phyloP scores from a whole-genome alignment of 2,888 invertebrate genomes.

The Argyresthia goedartella region DNA sequence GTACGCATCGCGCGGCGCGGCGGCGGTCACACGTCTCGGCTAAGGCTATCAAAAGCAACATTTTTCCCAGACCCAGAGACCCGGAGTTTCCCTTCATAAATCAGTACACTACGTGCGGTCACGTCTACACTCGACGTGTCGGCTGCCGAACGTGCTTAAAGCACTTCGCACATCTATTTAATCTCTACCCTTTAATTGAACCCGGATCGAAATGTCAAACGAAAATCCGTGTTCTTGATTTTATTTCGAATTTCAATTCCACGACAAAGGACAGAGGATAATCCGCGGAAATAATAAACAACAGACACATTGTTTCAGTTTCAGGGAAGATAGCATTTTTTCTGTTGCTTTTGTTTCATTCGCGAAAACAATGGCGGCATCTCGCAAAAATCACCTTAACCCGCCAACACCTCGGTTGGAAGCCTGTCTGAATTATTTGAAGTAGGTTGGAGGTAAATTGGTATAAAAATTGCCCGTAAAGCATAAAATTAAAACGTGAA shows the following conservation, averaged over 20 bases:
- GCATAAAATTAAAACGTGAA: slow-evolving; percentile 65
- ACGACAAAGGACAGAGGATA: background rate
- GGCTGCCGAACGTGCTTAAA: slow-evolving; percentile 40
- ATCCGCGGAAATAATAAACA: background rate
- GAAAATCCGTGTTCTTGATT: background rate
- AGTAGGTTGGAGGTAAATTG: slow-evolving; percentile 53
- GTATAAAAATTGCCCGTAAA: slow-evolving; percentile 62
- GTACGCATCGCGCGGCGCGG: background rate
- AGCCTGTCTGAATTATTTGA: slow-evolving; percentile 41
- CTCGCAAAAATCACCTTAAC: slow-evolving; percentile 40
- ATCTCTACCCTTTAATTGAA: background rate
- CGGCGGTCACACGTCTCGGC: slow-evolving; percentile 34
- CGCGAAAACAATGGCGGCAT: slow-evolving; percentile 20
- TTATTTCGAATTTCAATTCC: background rate
- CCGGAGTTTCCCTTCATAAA: slow-evolving; percentile 52
- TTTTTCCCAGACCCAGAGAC: slow-evolving; percentile 31
- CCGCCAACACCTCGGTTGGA: slow-evolving; percentile 34
- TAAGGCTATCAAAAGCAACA: slow-evolving; percentile 48
- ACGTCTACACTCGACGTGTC: slow-evolving; percentile 24
- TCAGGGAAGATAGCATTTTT: slow-evolving; percentile 4
- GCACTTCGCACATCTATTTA: slow-evolving; percentile 21
- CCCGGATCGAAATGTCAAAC: background rate
- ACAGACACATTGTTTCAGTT: background rate
- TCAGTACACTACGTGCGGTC: slow-evolving; percentile 52
- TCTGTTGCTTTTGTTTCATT: slow-evolving; percentile 6